Base-by-base conservation (phyloP, 2,888 invertebrate genomes). In the Cenopis cana region DNA sequence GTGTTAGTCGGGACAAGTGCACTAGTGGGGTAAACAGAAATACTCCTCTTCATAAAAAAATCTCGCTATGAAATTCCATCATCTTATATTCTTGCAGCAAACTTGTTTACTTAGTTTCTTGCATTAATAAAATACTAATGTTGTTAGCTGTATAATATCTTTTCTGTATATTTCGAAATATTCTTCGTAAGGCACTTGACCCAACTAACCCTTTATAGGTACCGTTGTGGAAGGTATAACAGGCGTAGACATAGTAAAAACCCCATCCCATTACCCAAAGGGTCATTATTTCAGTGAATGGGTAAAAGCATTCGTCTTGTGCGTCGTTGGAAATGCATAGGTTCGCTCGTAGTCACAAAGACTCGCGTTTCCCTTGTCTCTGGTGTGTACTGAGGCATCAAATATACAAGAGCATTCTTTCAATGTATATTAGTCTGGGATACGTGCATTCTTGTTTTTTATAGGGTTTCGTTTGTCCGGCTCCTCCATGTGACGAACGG, bases 291-390 rank as follows among this genome's bases (percentile, higher is more conserved):
- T 64, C 52, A 29, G 54, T 52, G 64, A 24, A 64, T 38, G 36
- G 38, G 54, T 24, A 38, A 52, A 64, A 52, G 64, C 38, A 54
- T 64, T 64, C 52, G 24, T 64, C 52, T 54, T 52, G 36, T 38
- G 38, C 54, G 36, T 64, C 20, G 38, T 64, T 64, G 64, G 36
- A 24, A 64, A 64, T 64, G 64, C 64, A 64, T 64, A 50, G 49
- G n/a, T n/a, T 33, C 20, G n/a, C n/a, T n/a, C 14, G 50, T 29
- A 14, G 11, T 38, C 52, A 64, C 64, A 64, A 54, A 54, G 52
- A 50, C 18, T 10, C 10, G 14, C 17, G 49, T 18, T 50, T 18
- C 52, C 62, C 62, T 33, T 20, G 18, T 52, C 24, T n/a, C 49
- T 0, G 8, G 24, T 36, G 33, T 36, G 50, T 52, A 52, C 62